Conservation (phyloP, 2,888 invertebrate genomes). For the Sinelater perroti region DNA sequence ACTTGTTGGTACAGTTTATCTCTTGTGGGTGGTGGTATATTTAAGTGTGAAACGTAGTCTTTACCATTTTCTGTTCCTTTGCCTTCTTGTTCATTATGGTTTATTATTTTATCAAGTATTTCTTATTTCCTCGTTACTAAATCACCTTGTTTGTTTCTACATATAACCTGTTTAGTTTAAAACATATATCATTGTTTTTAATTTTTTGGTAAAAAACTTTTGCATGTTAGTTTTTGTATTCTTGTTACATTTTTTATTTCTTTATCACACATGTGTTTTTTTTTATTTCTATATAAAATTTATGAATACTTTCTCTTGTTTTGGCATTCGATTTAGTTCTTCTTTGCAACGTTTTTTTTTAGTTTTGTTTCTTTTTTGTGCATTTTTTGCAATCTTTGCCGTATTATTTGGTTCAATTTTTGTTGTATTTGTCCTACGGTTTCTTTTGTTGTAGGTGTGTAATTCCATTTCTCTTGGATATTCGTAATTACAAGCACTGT, state of each 20-base stretch:
- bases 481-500: too few relatives aligned
- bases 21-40: background rate
- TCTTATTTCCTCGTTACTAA: background rate
- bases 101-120: background rate
- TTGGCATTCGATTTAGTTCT: background rate
- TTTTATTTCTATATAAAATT: background rate
- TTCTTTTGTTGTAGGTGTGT: too few relatives aligned
- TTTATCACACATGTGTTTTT: background rate
- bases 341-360: background rate
- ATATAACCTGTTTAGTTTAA: background rate
- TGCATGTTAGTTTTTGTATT: background rate
- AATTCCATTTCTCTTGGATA: too few relatives aligned
- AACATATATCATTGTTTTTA: background rate
- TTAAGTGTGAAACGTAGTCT: background rate
- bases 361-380: background rate
- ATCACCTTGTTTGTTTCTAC: background rate
- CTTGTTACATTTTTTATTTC: background rate
- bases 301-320: background rate
- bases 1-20: background rate
- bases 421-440: too few relatives aligned
- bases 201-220: background rate
- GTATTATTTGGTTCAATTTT: too few relatives aligned
- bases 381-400: too few relatives aligned
- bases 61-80: background rate
- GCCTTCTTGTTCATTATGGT: background rate